A percentile compares a stretch with the other conserved stretches of the same genome.
Conservation (phyloP, 2,888 invertebrate species). For the Formica aserva region DNA sequence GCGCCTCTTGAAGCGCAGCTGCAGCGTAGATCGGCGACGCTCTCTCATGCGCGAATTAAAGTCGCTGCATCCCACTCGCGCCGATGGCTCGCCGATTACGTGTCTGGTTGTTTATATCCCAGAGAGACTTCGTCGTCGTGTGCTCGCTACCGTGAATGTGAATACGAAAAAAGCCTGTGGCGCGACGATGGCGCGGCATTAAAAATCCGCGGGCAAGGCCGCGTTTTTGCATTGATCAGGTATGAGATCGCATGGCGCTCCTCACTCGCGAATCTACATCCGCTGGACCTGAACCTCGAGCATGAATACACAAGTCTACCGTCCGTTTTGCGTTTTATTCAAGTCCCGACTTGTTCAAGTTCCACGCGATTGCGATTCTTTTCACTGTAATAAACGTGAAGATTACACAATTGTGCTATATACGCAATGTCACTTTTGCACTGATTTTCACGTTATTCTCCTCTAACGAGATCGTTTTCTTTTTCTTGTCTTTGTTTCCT, state of each 20-base stretch:
- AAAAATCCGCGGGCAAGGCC: constrained; percentile 26
- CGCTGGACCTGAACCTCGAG: neutral
- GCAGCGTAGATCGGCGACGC: constrained; percentile 23
- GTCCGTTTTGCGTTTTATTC: neutral
- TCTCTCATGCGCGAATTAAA: constrained; percentile 32
- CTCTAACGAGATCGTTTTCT: neutral
- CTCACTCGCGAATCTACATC: neutral
- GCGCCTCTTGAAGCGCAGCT: constrained; percentile 4
- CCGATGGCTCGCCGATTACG: constrained; percentile 21
- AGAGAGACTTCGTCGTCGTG: neutral
- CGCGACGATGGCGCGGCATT: constrained; percentile 22
- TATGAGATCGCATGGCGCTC: neutral
- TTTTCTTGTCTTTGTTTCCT: neutral
- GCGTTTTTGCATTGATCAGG: constrained; percentile 15
- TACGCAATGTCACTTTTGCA: neutral
- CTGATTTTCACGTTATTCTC: neutral
- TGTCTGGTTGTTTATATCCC: constrained; percentile 11
- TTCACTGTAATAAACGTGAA: neutral
- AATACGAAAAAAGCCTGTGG: neutral
- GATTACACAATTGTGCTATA: neutral
- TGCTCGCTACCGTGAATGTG: constrained; percentile 14
- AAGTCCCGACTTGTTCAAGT: neutral
- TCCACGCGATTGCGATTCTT: neutral
- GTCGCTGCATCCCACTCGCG: constrained; percentile 37
- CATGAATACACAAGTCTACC: neutral